Percentiles rank a stretch among this genome's conserved stretches.
Evolutionary conservation across 1,140 invertebrate species (phyloP).

Genomic region (Pachyrhynchus sulphureomaculatus): DNA sequence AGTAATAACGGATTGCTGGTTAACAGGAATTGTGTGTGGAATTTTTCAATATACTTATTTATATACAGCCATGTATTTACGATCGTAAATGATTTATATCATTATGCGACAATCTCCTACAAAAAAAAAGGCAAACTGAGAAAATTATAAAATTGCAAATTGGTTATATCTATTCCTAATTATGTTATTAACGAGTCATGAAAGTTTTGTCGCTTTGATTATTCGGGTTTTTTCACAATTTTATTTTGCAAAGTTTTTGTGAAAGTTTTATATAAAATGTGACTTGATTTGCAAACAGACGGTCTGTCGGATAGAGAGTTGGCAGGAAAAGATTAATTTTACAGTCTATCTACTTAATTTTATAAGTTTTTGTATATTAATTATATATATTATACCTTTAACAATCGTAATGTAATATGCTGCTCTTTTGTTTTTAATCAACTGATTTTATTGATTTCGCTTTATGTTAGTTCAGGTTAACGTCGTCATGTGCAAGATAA

Average conservation of each 20-base stretch:
- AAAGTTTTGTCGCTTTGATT: slow-evolving; percentile 23
- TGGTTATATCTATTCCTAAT: slow-evolving; percentile 13
- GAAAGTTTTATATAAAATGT: slow-evolving; percentile 13
- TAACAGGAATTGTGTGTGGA: too few relatives aligned
- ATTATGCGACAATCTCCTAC: neutral
- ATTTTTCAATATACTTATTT: too few relatives aligned
- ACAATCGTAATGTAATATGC: neutral
- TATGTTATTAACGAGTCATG: slow-evolving; percentile 13
- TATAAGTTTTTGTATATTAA: neutral
- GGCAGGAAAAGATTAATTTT: slow-evolving; percentile 22
- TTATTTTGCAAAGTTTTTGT: slow-evolving; percentile 9
- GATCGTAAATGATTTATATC: neutral
- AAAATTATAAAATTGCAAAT: slow-evolving; percentile 15
- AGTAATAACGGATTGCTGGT: too few relatives aligned
- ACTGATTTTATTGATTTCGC: too few relatives aligned
- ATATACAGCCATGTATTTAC: neutral
- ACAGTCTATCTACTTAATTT: too few relatives aligned
- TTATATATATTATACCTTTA: neutral
- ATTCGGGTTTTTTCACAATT: slow-evolving; percentile 6
- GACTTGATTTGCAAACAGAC: slow-evolving; percentile 9
- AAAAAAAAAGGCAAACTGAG: neutral
- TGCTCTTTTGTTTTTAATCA: too few relatives aligned
- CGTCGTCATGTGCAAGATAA: too few relatives aligned
- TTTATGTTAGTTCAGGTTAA: too few relatives aligned
- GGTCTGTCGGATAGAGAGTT: neutral